These are phyloP conservation scores for Ctena decussata DNA, from an alignment of 2,888 invertebrate species.

Conservation along the genomic window DNA sequence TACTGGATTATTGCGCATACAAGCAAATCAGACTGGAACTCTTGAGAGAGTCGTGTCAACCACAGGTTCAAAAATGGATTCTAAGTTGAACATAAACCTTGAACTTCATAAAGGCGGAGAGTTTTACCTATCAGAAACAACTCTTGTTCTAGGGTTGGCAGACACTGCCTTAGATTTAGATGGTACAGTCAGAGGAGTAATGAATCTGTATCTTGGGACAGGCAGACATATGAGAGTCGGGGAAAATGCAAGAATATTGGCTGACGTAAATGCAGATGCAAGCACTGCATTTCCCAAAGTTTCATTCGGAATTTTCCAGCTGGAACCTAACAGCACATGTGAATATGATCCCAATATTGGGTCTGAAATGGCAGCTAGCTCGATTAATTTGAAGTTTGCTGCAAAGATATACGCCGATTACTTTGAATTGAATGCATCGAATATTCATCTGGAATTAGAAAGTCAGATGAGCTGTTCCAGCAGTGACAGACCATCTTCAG, in stretches of 20 bases:
- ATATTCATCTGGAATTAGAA: slow-evolving; percentile 72
- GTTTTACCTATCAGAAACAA: slow-evolving; percentile 78
- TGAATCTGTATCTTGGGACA: slow-evolving; percentile 72
- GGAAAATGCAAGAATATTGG: slow-evolving; percentile 73
- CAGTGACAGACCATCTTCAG: slow-evolving; percentile 59
- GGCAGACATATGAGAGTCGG: slow-evolving; percentile 74
- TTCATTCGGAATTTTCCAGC: slow-evolving; percentile 74
- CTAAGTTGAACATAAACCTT: slow-evolving; percentile 76
- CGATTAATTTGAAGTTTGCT: slow-evolving; percentile 72
- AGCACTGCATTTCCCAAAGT: slow-evolving; percentile 58
- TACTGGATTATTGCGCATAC: slow-evolving; percentile 76
- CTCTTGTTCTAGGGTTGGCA: slow-evolving; percentile 73
- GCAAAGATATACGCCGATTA: slow-evolving; percentile 73
- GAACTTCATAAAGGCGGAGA: slow-evolving; percentile 79
- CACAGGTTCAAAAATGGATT: slow-evolving; percentile 61
- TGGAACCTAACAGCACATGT: slow-evolving; percentile 75
- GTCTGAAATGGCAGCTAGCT: slow-evolving; percentile 70
- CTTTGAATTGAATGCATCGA: slow-evolving; percentile 70
- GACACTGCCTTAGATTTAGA: slow-evolving; percentile 75
- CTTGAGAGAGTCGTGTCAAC: slow-evolving; percentile 65
- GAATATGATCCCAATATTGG: slow-evolving; percentile 76
- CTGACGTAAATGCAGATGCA: slow-evolving; percentile 63
- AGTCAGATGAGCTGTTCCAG: slow-evolving; percentile 72
- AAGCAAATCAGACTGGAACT: slow-evolving; percentile 72
- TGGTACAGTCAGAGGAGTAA: slow-evolving; percentile 73